Evolutionary conservation across 1,140 invertebrate genomes (phyloP).

Genomic region (Delia radicum): DNA sequence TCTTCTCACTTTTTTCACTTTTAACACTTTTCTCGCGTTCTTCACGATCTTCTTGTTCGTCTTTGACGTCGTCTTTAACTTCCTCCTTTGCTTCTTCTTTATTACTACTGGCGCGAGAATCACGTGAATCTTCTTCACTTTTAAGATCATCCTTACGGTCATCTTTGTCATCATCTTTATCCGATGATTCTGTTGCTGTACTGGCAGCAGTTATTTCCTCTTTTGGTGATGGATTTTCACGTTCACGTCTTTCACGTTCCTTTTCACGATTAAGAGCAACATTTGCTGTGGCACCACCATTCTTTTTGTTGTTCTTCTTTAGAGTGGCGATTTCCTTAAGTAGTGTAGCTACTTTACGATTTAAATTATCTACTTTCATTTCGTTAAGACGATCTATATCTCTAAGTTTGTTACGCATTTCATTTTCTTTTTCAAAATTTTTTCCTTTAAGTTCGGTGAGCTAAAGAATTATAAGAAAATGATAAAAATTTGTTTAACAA

Average conservation of each 20-base stretch:
- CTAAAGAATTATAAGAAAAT: constrained; percentile 58
- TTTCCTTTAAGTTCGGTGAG: constrained; percentile 91
- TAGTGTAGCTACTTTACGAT: constrained; percentile 73
- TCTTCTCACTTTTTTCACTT: too few relatives aligned
- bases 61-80: constrained; percentile 38
- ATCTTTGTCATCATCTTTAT: constrained; percentile 31
- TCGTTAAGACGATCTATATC: constrained; percentile 78
- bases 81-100: constrained; percentile 41
- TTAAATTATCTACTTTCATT: constrained; percentile 75
- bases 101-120: constrained; percentile 34
- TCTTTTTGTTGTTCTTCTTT: constrained; percentile 75
- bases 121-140: background rate
- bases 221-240: constrained; percentile 49
- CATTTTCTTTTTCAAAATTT: constrained; percentile 84
- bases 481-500: too few relatives aligned
- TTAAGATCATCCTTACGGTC: constrained; percentile 28
- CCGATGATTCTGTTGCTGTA: constrained; percentile 29
- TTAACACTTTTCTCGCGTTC: constrained; percentile 12
- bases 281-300: constrained; percentile 56
- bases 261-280: constrained; percentile 70
- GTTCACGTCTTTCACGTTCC: constrained; percentile 56
- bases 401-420: constrained; percentile 82
- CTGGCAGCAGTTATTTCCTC: constrained; percentile 36
- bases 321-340: constrained; percentile 83
- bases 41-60: constrained; percentile 35